Evolutionary conservation across 2,113 vertebrate species (phyloP), one percentile per base, ranked within the genome.

Genomic region (Amphilophus citrinellus): DNA sequence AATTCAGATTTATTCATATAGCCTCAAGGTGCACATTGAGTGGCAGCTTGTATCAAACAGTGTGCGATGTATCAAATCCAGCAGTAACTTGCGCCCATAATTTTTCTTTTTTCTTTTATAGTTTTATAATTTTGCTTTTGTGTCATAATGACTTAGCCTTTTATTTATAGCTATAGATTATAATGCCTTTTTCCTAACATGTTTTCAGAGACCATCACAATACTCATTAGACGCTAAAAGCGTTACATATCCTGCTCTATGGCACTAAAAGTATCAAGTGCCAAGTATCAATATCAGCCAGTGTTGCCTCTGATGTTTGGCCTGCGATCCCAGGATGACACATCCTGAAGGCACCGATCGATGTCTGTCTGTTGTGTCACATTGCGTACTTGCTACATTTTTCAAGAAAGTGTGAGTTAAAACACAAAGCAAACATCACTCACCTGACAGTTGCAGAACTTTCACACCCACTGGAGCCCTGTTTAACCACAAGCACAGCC

Each of bases 381-480:
- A 15, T 4, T 42, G 62, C 11, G 4, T 22, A 15, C 35, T 5
- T 35, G 35, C n/a, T 22, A 42, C 1, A 65, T 65, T 42, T 65
- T 22, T 6, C 0, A 37, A 42, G 35, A 7, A 2, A 39, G 20
- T 0, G 14, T 22, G 39, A 3, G 6, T 24, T 42, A 37, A 42
- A 42, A 42, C 39, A 14, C 35, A 4, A 22, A 8, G 14, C n/a
- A 65, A 65, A 65, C n/a, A 24, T n/a, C n/a, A 42, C 20, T 65
- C 37, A 65, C n/a, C 39, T 5, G 62, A 24, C 39, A 66, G 1
- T 8, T 66, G 24, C 63, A 44, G 13, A 44, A 53, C 47, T 7
- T 14, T 53, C 47, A 22, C 13, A 1, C 24, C 42, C 37, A 42
- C 63, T 44, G 20, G 39, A 24, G 4, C 39, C 35, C 37, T 32